phyloP scores from a whole-genome alignment of 2,113 vertebrate genomes.

The Corythornis cristatus region DNA sequence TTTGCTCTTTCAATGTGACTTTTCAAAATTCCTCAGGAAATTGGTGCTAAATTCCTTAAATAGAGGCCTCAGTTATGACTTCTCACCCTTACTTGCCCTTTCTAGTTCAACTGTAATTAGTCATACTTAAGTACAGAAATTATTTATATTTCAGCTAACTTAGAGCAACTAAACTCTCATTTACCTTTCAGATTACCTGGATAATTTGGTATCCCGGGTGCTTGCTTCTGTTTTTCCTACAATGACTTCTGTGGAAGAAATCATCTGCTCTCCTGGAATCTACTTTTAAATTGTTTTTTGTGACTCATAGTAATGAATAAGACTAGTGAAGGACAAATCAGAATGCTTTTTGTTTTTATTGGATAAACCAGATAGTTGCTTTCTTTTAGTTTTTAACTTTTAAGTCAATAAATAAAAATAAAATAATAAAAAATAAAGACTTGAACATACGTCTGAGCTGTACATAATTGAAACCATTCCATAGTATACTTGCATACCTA shows the following conservation, averaged over 20 bases:
- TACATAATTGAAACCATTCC: background rate
- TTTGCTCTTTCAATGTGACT: background rate
- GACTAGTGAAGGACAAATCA: background rate
- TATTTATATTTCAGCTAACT: conserved; percentile 20
- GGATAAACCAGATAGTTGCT: background rate
- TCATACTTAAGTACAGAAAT: background rate
- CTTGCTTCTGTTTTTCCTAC: background rate
- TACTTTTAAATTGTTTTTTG: background rate
- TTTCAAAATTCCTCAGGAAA: background rate
- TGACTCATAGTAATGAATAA: background rate
- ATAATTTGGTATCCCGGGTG: background rate
- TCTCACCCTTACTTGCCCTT: background rate
- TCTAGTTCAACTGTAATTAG: background rate
- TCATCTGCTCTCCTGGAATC: background rate
- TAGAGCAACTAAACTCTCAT: background rate
- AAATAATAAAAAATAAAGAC: background rate
- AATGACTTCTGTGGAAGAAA: background rate
- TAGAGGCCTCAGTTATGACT: background rate
- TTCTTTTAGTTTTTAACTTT: background rate
- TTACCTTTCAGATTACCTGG: background rate
- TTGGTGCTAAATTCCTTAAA: background rate
- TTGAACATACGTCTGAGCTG: background rate
- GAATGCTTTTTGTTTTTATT: background rate
- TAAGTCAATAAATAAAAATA: too few species aligned
- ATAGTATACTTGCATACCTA: background rate